Percentiles rank a stretch among this genome's conserved stretches.
Evolutionary conservation across 2,113 vertebrate genomes (phyloP).

Genomic region (Campylorhamphus procurvoides): DNA sequence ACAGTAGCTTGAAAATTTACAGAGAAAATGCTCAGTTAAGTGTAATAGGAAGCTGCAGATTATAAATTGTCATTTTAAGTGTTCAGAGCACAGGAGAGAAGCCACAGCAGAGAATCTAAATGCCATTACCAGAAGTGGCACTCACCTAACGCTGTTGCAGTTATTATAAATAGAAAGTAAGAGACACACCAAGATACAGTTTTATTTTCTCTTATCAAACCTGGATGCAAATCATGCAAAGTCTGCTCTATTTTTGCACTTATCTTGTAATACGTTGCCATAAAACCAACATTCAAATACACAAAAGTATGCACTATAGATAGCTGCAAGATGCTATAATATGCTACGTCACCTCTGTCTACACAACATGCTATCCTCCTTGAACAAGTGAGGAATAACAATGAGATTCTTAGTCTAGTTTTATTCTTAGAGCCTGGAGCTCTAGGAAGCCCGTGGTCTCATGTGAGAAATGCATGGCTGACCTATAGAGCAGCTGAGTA

Average conservation of each 20-base stretch:
- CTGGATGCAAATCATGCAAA: not conserved
- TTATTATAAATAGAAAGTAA: not conserved
- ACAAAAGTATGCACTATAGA: rapidly evolving
- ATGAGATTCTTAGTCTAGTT: not conserved
- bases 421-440: not conserved
- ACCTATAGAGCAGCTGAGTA: not conserved
- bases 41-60: not conserved
- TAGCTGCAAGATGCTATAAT: not conserved
- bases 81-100: not conserved
- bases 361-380: not conserved
- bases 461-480: not conserved
- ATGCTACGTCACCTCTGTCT: rapidly evolving
- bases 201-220: not conserved
- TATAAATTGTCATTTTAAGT: conserved; percentile 11
- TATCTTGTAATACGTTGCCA: not conserved
- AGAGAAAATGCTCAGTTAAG: not conserved
- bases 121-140: not conserved
- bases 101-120: conserved; percentile 1
- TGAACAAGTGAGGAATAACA: not conserved
- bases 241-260: not conserved
- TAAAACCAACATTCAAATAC: not conserved
- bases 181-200: not conserved
- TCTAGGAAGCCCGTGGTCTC: not conserved
- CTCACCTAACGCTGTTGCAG: not conserved
- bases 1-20: not conserved